These are phyloP conservation scores for Zapus hudsonius DNA, from an alignment of 2,113 vertebrate genomes.

Conservation along the genomic window DNA sequence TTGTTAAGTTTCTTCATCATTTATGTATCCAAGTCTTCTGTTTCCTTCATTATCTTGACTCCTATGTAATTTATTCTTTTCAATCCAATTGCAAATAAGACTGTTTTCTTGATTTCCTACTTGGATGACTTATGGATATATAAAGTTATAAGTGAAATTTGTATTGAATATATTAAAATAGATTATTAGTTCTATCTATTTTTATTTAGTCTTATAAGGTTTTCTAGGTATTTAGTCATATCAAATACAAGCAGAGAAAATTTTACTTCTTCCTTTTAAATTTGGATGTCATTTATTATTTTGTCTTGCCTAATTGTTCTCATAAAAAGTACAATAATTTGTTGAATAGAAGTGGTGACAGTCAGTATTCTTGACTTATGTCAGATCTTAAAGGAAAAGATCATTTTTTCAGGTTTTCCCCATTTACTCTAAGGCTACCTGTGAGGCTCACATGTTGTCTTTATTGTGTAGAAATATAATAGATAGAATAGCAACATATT, in stretches of 20 bases:
- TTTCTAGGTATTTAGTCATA: background rate
- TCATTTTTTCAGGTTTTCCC: background rate
- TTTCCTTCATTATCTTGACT: background rate
- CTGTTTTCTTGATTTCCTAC: background rate
- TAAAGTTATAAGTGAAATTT: background rate
- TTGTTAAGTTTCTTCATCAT: background rate
- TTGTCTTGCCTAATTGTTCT: background rate
- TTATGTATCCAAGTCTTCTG: background rate
- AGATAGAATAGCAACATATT: background rate
- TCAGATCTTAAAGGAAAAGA: background rate
- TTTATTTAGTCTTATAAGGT: background rate
- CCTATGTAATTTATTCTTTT: background rate
- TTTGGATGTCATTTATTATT: background rate
- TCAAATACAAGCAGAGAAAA: background rate
- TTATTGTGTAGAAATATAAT: background rate
- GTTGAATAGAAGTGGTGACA: background rate
- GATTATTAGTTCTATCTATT: background rate
- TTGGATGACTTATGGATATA: background rate
- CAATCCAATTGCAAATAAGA: background rate
- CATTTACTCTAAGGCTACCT: background rate
- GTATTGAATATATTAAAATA: background rate
- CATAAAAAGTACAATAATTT: no score
- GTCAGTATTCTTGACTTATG: background rate
- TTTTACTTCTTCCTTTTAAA: background rate
- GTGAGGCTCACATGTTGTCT: background rate